Base-by-base conservation (phyloP, 2,888 invertebrate species). In the Athetis lepigone region DNA sequence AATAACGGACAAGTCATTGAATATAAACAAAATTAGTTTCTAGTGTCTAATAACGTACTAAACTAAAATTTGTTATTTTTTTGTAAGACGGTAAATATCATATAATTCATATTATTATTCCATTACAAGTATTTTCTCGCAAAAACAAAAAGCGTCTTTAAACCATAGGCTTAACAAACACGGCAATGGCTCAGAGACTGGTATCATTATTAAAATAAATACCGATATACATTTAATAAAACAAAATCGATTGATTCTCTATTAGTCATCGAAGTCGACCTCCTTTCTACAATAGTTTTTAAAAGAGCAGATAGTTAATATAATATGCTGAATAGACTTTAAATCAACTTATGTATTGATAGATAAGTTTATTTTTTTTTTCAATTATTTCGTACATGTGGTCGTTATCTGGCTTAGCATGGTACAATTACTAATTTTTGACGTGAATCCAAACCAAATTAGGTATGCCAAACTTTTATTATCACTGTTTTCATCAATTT, bases 271-370 rank as follows among this genome's bases (percentile, higher is more conserved):
- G 43, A 2, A 21, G 21, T 46, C 51, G 72, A 68, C 79, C 70
- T 77, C 78, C 70, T 80, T 77, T 80, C 72, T 51, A 70, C 42
- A 13, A 19, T 43, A 47, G 37, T 27, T 66, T 45, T 39, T 59
- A 65, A 61, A 62, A 46, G 51, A 47, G 37, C 45, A 25, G 69
- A 80, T 80, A 77, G 78, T 79, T 79, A 74, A 70, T 51, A 75
- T 75, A 79, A 79, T 77, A 75, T 77, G 55, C 43, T 64, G 54
- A 52, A 23, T 78, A 54, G 25, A 57, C 61, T 67, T 45, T 56
- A 61, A 65, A 72, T 75, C 63, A 62, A 52, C 37, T 83, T 82
- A 73, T 56, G 59, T 77, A 84, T 81, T 25, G 29, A 75, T 66
- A 62, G 19, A 47, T 40, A n/a, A 64, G 51, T 65, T 69, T 65